Percentiles rank a stretch among this genome's conserved stretches.
Conservation (phyloP, 2,797 vertebrate species). For the Chaetophractus vellerosus region DNA sequence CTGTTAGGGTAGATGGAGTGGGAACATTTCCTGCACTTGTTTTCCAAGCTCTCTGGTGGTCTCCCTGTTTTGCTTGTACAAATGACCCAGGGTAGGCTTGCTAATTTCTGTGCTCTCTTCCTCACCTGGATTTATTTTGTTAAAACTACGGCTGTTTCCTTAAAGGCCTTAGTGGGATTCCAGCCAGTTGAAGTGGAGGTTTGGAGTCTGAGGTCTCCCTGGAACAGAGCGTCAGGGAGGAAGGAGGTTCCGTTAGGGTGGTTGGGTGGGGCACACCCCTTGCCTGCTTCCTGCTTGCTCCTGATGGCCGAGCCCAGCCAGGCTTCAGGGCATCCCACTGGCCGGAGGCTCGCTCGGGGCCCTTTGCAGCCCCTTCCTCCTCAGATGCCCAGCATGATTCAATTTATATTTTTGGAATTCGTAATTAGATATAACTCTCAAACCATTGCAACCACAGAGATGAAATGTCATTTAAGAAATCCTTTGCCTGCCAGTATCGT, state of each 20-base stretch:
- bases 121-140: not conserved
- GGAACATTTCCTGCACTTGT: rapidly evolving
- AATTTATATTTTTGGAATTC: too few species aligned
- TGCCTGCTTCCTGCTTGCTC: not conserved
- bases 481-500: too few species aligned
- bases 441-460: too few species aligned
- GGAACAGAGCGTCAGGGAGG: not conserved
- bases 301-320: too few species aligned
- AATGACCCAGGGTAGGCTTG: not conserved
- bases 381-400: rapidly evolving
- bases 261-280: not conserved
- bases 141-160: not conserved
- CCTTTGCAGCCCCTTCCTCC: not conserved
- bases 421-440: too few species aligned
- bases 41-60: too few species aligned
- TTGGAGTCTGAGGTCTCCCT: not conserved
- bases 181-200: not conserved
- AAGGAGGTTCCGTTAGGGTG: not conserved
- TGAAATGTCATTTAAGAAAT: not conserved
- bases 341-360: too few species aligned
- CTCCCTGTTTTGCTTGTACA: not conserved
- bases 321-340: too few species aligned
- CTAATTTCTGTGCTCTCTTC: not conserved
- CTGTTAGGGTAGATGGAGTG: rapidly evolving
- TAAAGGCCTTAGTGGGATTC: not conserved